These are phyloP conservation scores for Geophilus truncorum DNA, from an alignment of 2,888 invertebrate species.

Conservation along the genomic window DNA sequence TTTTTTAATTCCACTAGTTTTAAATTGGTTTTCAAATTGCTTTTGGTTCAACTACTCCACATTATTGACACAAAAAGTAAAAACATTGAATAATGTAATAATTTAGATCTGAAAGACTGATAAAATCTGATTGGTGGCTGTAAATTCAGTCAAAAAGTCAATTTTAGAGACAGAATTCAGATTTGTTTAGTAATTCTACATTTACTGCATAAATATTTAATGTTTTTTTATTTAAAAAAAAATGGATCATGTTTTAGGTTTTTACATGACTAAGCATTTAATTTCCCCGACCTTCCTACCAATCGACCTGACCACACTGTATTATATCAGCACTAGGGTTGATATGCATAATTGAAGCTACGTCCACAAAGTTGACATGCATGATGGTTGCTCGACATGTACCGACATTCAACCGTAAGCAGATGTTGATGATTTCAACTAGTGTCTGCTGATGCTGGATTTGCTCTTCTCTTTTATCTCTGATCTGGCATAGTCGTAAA, in stretches of 20 bases:
- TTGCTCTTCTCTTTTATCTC: conserved; percentile 18
- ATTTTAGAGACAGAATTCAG: too few relatives aligned
- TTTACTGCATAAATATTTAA: too few relatives aligned
- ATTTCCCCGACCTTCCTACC: background rate
- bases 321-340: background rate
- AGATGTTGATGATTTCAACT: conserved; percentile 25
- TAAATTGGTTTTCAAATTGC: background rate
- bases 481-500: conserved; percentile 2
- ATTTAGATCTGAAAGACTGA: too few relatives aligned
- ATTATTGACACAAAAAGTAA: too few relatives aligned
- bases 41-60: too few relatives aligned
- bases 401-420: conserved; percentile 23
- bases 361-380: conserved; percentile 6
- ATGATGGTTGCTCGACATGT: background rate
- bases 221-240: background rate
- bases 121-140: too few relatives aligned
- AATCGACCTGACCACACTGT: background rate
- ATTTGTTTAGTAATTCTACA: too few relatives aligned
- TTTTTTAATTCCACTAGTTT: too few relatives aligned
- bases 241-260: background rate
- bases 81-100: too few relatives aligned
- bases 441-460: conserved; percentile 19
- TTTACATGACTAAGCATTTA: background rate
- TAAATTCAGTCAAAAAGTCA: too few relatives aligned
- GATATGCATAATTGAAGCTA: conserved; percentile 13